Evolutionary conservation across 2,797 vertebrate genomes (phyloP).

Genomic region (Gambelia wislizenii): DNA sequence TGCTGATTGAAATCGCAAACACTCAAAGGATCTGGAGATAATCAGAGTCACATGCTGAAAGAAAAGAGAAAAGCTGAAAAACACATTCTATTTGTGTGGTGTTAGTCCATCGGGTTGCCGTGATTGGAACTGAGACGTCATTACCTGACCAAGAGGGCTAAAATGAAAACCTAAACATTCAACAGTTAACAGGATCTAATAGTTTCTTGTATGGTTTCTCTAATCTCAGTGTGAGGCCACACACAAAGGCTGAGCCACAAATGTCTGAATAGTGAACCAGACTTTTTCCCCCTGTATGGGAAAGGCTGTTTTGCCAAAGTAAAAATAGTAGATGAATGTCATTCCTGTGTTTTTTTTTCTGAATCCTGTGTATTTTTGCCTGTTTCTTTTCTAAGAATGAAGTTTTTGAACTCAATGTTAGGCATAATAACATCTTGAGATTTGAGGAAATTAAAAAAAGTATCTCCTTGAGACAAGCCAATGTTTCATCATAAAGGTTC

Average conservation of each 20-base stretch:
- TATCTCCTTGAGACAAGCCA: too few relatives aligned
- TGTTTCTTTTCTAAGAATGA: too few relatives aligned
- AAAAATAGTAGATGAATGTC: neutral
- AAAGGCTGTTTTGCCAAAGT: neutral
- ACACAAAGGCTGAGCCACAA: neutral
- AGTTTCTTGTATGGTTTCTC: constrained; percentile 29
- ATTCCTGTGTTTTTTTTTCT: neutral
- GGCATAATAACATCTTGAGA: neutral
- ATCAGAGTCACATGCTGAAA: constrained; percentile 52
- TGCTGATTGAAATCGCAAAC: constrained; percentile 71
- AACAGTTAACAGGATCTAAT: constrained; percentile 21
- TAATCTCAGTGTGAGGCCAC: neutral
- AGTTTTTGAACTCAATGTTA: neutral
- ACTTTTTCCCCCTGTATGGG: neutral
- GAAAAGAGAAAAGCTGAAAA: constrained; percentile 40
- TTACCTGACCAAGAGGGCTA: constrained; percentile 16
- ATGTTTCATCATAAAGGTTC: too few relatives aligned
- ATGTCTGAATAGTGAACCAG: neutral
- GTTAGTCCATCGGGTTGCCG: constrained; percentile 37
- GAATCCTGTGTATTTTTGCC: neutral
- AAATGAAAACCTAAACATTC: constrained; percentile 17
- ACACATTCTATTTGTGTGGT: constrained; percentile 31
- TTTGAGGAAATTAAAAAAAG: neutral
- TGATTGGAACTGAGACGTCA: neutral
- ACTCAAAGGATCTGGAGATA: constrained; percentile 69